These are phyloP conservation scores for Florisuga fusca DNA, from an alignment of 2,797 vertebrate species.

Conservation along the genomic window DNA sequence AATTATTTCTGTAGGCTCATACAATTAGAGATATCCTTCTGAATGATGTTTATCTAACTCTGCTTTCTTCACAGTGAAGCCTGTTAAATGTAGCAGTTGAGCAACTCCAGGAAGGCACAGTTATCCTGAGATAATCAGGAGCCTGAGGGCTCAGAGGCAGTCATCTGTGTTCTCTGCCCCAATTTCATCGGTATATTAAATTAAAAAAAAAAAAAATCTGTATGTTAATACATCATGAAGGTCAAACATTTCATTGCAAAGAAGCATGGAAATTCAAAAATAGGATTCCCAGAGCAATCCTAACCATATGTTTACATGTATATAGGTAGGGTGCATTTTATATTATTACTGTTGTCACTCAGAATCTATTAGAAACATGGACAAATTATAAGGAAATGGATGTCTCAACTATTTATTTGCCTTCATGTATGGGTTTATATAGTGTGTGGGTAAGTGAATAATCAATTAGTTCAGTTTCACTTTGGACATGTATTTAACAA, in stretches of 20 bases:
- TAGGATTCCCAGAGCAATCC: not conserved
- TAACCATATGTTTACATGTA: not conserved
- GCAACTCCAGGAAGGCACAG: slow-evolving; percentile 65
- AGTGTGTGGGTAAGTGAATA: not conserved
- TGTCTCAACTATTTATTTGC: not conserved
- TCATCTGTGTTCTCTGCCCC: slow-evolving; percentile 66
- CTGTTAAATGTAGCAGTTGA: slow-evolving; percentile 64
- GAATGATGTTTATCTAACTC: slow-evolving; percentile 54
- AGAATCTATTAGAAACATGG: not conserved
- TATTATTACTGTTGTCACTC: not conserved
- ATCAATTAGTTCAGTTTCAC: not conserved
- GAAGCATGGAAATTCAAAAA: slow-evolving; percentile 41
- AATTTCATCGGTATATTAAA: slow-evolving; percentile 62
- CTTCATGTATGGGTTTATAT: not conserved
- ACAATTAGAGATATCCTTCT: slow-evolving; percentile 56
- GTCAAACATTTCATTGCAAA: slow-evolving; percentile 54
- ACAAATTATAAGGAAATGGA: not conserved
- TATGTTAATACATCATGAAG: slow-evolving; percentile 59
- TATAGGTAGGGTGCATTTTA: not conserved
- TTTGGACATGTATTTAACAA: not conserved
- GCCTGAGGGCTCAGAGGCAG: slow-evolving; percentile 69
- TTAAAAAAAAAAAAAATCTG: not conserved
- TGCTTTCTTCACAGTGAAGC: slow-evolving; percentile 59
- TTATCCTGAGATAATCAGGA: slow-evolving; percentile 69
- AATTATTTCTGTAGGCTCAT: slow-evolving; percentile 31